Evolutionary conservation across 2,797 vertebrate species (phyloP).

Genomic region (Falco biarmicus): DNA sequence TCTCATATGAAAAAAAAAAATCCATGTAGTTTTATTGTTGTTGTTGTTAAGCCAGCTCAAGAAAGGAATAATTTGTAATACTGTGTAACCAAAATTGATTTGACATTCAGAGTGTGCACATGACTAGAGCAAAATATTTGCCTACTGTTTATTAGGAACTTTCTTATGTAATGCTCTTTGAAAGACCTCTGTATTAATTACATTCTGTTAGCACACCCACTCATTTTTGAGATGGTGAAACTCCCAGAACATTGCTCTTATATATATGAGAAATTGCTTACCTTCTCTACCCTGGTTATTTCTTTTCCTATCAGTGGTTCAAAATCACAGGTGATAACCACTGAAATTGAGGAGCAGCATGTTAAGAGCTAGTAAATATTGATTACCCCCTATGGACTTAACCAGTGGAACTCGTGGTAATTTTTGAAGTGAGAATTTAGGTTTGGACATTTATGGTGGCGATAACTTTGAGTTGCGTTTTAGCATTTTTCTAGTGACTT

Average conservation of each 20-base stretch:
- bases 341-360: not conserved
- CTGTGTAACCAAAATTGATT: not conserved
- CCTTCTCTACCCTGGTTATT: not conserved
- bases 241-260: not conserved
- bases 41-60: not conserved
- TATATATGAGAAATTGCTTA: not conserved
- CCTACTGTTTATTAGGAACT: not conserved
- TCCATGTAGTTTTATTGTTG: not conserved
- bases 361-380: not conserved
- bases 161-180: not conserved
- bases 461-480: not conserved
- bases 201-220: accelerated
- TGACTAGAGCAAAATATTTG: not conserved
- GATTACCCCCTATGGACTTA: not conserved
- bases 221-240: not conserved
- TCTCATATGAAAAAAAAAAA: not conserved
- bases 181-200: not conserved
- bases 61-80: not conserved
- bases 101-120: not conserved
- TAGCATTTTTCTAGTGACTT: not conserved
- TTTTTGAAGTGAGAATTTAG: not conserved
- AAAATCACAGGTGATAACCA: not conserved
- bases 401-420: not conserved
- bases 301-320: not conserved
- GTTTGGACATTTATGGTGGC: not conserved